Conservation (phyloP, 37 sponge, comb jelly and placozoan species). For the Hexactinellida sp. region DNA sequence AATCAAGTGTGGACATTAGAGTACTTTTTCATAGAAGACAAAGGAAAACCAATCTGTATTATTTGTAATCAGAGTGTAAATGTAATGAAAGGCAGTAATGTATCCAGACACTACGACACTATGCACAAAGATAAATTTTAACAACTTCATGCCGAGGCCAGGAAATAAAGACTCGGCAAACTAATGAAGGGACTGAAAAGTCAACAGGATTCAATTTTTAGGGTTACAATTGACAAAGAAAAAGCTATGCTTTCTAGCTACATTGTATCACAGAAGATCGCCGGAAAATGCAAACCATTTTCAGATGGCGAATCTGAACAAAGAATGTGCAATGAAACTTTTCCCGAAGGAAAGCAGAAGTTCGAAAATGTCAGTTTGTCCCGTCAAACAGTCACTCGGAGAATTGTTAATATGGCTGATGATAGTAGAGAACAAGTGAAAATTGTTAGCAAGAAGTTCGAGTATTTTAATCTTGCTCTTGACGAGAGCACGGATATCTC, state of each 20-base stretch:
- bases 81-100: not conserved
- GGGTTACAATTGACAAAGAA: not conserved
- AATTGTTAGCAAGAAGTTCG: not conserved
- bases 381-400: not conserved
- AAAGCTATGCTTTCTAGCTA: not conserved
- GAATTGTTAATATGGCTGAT: not conserved
- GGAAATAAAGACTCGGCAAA: not conserved
- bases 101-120: not conserved
- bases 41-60: not conserved
- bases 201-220: not conserved
- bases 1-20: not conserved
- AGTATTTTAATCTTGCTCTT: not conserved
- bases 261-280: not conserved
- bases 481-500: not conserved
- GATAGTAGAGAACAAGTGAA: not conserved
- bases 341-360: not conserved
- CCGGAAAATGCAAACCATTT: not conserved
- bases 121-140: not conserved
- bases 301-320: not conserved
- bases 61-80: not conserved
- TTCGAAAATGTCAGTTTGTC: not conserved
- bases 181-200: not conserved
- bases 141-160: not conserved
- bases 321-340: not conserved
- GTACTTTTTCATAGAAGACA: not conserved